Base-by-base conservation (phyloP, 2,888 invertebrate species). In the Galerucella calmariensis region DNA sequence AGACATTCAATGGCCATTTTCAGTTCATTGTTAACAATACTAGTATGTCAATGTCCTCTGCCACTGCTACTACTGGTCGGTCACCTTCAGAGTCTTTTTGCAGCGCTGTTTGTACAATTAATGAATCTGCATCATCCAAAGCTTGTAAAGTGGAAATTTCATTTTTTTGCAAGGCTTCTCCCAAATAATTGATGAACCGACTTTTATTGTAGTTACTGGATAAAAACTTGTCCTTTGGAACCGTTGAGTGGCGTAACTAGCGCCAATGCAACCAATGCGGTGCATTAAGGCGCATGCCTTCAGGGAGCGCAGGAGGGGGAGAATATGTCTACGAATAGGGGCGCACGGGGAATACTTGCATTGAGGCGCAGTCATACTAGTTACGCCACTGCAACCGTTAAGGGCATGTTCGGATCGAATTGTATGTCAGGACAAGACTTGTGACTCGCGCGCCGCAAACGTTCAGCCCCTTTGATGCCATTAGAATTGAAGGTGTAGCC, bases 1-100 rank as follows among this genome's bases (percentile, higher is more conserved):
- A 51, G 27, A 66, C 27, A 27, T 66, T 51, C 48, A 66, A 24
- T 12, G 4, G 11, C 20, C 51, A 51, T 12, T 66, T 12, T 66
- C n/a, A 14, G 16, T 48, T 59, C 12, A 46, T 69, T 44, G 69
- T 69, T 44, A 58, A 24, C 24, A 69, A 59, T 58, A 58, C 41
- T 24, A 69, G 44, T 59, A 69, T 69, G n/a, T 69, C 69, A 2
- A 69, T 69, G 58, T 69, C 69, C 20, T 69, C 58, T 16, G 69
- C 69, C 16, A 69, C 69, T 35, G 59, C 69, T 69, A 69, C 69
- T 69, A 61, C 69, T 69, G 69, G 69, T 69, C n/a, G 69, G 44
- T 46, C 46, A 44, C 48, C 48, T 20, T 35, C 58, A 44, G 69
- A 69, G 48, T 69, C 46, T 59, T 69, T 16, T 27, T 69, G 9